phyloP scores from a whole-genome alignment of 1,140 invertebrate species.

The Acromyrmex heyeri region DNA sequence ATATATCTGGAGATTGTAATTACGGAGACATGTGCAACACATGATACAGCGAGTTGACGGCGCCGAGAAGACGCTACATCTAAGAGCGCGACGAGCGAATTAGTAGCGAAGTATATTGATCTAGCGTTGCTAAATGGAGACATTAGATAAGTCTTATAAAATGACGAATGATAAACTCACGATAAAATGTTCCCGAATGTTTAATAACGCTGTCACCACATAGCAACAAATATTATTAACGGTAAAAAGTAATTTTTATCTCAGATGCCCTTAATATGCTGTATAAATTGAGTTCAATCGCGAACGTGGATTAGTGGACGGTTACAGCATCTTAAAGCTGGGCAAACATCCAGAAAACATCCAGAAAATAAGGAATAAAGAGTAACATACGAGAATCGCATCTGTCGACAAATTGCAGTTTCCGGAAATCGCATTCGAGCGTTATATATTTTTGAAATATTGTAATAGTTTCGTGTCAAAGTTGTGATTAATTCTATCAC shows the following conservation, averaged over 20 bases:
- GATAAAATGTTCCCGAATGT: neutral
- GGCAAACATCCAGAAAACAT: constrained; percentile 23
- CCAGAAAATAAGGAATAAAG: constrained; percentile 15
- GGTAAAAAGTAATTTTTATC: neutral
- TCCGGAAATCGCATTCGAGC: neutral
- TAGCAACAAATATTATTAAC: neutral
- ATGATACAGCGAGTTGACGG: constrained; percentile 25
- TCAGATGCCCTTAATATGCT: neutral
- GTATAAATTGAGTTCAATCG: neutral
- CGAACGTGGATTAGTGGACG: neutral
- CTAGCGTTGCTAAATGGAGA: constrained; percentile 6
- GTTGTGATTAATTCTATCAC: neutral
- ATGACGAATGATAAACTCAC: constrained; percentile 15
- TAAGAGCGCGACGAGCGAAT: neutral
- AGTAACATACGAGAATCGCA: constrained; percentile 4
- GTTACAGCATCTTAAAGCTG: neutral
- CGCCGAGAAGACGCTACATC: constrained; percentile 26
- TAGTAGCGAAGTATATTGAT: neutral
- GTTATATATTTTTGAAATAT: neutral
- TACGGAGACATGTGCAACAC: neutral
- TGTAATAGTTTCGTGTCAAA: neutral
- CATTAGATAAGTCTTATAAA: neutral
- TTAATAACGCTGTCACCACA: neutral
- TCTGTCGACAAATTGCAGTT: constrained; percentile 1
- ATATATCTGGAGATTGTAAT: constrained; percentile 28